Conservation (phyloP, 2,797 vertebrate species). For the Alosa sapidissima region DNA sequence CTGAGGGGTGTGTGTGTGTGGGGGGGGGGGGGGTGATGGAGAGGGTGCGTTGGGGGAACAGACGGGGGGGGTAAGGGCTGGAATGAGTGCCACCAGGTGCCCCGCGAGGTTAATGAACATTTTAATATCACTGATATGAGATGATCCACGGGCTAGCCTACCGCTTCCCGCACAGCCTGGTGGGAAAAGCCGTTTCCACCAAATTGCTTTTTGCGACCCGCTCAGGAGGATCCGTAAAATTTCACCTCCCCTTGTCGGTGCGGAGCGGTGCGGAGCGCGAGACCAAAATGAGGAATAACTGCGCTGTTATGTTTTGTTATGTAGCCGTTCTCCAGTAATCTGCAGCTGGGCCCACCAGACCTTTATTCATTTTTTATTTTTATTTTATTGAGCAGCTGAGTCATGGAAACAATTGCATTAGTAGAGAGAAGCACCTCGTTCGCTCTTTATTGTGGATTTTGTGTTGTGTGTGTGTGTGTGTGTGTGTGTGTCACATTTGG, state of each 20-base stretch:
- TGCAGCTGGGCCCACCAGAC: conserved; percentile 30
- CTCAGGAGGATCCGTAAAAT: conserved; percentile 29
- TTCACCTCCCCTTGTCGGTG: conserved; percentile 32
- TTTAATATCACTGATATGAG: conserved; percentile 46
- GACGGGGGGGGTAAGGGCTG: neutral
- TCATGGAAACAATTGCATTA: conserved; percentile 56
- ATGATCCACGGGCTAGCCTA: conserved; percentile 7
- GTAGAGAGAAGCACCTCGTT: conserved; percentile 43
- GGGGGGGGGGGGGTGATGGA: neutral
- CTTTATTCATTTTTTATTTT: conserved; percentile 28
- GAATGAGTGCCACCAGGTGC: conserved; percentile 28
- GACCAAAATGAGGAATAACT: conserved; percentile 36
- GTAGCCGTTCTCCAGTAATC: conserved; percentile 36
- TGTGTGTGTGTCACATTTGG: conserved; percentile 37
- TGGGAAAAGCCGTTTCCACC: conserved; percentile 22
- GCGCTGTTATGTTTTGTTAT: conserved; percentile 30
- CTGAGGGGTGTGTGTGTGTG: neutral
- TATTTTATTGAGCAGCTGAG: conserved; percentile 47
- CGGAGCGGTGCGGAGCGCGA: neutral
- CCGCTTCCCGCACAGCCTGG: conserved; percentile 28
- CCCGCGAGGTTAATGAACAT: conserved; percentile 49
- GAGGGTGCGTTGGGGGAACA: neutral
- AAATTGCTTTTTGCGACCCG: conserved; percentile 25
- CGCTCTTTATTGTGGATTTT: conserved; percentile 44
- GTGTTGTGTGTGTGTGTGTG: conserved; percentile 11